These are phyloP conservation scores for Enteromius fasciolatus DNA, from an alignment of 2,797 vertebrate genomes.

Conservation along the genomic window DNA sequence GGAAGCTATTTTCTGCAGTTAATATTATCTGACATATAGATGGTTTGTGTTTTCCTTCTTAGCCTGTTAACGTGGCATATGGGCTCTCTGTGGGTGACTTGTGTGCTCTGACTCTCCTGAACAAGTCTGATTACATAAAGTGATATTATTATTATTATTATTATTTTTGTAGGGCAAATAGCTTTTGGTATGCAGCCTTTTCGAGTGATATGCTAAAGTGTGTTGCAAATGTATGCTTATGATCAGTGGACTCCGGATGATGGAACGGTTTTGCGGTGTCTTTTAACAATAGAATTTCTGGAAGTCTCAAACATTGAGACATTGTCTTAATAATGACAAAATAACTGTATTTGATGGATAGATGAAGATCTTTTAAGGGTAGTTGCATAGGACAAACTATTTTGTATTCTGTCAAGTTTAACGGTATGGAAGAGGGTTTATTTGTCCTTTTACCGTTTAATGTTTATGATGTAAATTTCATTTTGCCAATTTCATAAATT, in stretches of 20 bases:
- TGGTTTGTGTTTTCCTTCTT: not conserved
- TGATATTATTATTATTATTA: not conserved
- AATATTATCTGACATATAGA: not conserved
- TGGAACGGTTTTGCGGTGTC: not conserved
- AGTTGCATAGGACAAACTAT: not conserved
- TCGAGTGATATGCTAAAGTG: constrained; percentile 10
- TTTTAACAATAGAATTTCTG: constrained; percentile 11
- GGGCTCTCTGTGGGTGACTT: constrained; percentile 5
- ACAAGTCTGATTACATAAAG: not conserved
- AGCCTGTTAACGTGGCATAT: not conserved
- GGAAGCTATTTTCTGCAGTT: not conserved
- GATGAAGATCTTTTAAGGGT: not conserved
- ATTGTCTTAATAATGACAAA: not conserved
- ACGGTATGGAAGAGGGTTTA: constrained; percentile 1
- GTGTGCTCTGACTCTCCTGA: constrained; percentile 2
- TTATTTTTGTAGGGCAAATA: constrained; percentile 25
- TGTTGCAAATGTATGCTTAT: constrained; percentile 8
- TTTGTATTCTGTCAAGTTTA: not conserved
- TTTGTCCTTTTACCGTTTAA: not conserved
- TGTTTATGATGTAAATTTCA: constrained; percentile 10
- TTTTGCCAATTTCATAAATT: constrained; percentile 31
- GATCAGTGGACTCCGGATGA: not conserved
- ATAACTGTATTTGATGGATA: not conserved
- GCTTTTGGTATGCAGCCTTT: constrained; percentile 32
- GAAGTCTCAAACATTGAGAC: not conserved